These are phyloP conservation scores for Eulithis testata DNA, from an alignment of 2,888 invertebrate species.

Conservation along the genomic window DNA sequence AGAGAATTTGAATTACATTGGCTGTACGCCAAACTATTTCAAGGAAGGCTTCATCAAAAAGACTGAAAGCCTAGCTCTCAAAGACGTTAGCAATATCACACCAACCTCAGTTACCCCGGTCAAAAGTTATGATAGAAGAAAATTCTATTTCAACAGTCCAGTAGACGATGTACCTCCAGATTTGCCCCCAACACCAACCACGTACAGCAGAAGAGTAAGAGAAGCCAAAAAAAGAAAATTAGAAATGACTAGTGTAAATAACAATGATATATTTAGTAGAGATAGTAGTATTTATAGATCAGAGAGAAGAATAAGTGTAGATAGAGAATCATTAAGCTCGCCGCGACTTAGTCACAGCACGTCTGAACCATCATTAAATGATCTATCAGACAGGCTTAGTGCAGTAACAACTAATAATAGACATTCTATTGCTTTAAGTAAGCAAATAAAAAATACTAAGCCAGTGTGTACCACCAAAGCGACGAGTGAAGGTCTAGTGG, in stretches of 20 bases:
- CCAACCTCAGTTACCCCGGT: conserved; percentile 76
- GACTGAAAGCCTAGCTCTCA: conserved; percentile 76
- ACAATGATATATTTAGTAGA: conserved; percentile 65
- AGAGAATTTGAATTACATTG: conserved; percentile 79
- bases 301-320: conserved; percentile 67
- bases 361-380: conserved; percentile 73
- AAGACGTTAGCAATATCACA: conserved; percentile 87
- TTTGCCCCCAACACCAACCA: conserved; percentile 73
- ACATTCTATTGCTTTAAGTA: conserved; percentile 59
- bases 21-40: conserved; percentile 85
- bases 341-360: conserved; percentile 69
- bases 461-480: conserved; percentile 73
- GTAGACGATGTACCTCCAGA: conserved; percentile 70
- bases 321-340: conserved; percentile 56
- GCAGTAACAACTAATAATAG: conserved; percentile 59
- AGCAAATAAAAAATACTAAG: conserved; percentile 52
- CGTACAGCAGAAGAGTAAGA: conserved; percentile 76
- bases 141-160: conserved; percentile 58
- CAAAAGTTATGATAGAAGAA: conserved; percentile 64
- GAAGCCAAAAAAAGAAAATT: conserved; percentile 79
- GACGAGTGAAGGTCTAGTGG: conserved; percentile 79
- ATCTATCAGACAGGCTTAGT: conserved; percentile 70
- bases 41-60: conserved; percentile 85
- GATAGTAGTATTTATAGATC: conserved; percentile 72
- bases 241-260: conserved; percentile 70